A percentile compares a stretch with the other conserved stretches of the same genome.
Conservation (phyloP, 2,113 vertebrate species). For the Hippocampus comes region DNA sequence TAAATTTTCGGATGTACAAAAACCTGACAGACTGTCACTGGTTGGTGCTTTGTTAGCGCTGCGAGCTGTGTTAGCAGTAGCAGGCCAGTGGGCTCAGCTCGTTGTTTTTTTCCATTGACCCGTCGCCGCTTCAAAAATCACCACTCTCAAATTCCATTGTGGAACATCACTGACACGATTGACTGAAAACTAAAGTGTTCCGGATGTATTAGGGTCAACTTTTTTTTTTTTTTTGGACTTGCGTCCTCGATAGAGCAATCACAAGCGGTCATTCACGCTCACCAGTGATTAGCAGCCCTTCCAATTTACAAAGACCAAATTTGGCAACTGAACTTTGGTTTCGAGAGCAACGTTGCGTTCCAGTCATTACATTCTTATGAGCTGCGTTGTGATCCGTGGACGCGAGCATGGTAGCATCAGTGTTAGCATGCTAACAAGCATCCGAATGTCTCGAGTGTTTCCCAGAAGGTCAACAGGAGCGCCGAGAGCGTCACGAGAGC, state of each 20-base stretch:
- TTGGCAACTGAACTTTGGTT: neutral
- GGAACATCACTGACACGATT: neutral
- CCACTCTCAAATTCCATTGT: too few relatives aligned
- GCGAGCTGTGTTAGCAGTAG: neutral
- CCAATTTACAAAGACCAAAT: too few relatives aligned
- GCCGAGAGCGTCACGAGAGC: slow-evolving; percentile 12
- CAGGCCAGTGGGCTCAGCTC: neutral
- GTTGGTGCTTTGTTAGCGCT: neutral
- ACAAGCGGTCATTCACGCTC: neutral
- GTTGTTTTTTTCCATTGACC: too few relatives aligned
- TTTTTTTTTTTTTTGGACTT: neutral
- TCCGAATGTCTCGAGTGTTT: neutral
- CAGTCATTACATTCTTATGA: neutral
- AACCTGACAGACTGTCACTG: neutral
- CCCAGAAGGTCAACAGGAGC: neutral
- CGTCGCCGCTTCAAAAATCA: too few relatives aligned
- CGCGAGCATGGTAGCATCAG: neutral
- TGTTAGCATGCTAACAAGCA: neutral
- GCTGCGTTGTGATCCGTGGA: neutral
- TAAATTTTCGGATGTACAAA: neutral
- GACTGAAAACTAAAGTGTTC: neutral
- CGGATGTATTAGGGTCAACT: too few relatives aligned
- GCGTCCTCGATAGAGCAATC: neutral
- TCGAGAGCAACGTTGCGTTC: neutral
- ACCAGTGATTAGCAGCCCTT: neutral